These are phyloP conservation scores for Varecia variegata DNA, from an alignment of 2,797 vertebrate species.

Conservation along the genomic window DNA sequence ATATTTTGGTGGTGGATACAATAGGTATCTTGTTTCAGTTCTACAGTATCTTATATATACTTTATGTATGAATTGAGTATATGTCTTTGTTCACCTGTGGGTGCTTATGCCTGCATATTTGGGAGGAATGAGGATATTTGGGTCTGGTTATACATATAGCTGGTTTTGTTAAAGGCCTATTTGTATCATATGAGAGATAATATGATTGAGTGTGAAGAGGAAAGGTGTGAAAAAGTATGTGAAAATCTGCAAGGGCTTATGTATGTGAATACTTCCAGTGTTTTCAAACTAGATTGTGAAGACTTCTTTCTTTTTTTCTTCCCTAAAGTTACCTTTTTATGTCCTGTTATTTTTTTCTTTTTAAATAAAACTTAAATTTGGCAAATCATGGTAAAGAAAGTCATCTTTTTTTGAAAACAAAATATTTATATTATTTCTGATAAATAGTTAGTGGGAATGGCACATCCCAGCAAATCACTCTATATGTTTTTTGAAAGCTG, in stretches of 20 bases:
- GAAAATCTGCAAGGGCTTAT: neutral
- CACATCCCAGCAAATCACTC: neutral
- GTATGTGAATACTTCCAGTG: neutral
- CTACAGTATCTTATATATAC: neutral
- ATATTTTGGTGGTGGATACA: neutral
- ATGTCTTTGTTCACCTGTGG: neutral
- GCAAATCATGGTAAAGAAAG: constrained; percentile 12
- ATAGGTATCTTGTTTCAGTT: neutral
- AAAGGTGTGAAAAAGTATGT: neutral
- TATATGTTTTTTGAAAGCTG: neutral
- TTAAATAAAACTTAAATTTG: constrained; percentile 27
- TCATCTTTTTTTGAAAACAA: neutral
- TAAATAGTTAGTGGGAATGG: constrained; percentile 10
- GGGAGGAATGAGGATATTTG: neutral
- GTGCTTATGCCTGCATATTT: neutral
- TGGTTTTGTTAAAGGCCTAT: constrained; percentile 16
- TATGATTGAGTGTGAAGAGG: neutral
- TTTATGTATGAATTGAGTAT: neutral
- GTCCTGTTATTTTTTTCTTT: neutral
- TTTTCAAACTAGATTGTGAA: neutral
- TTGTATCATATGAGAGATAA: neutral
- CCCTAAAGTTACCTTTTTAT: constrained; percentile 14
- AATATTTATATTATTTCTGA: neutral
- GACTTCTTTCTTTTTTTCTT: neutral
- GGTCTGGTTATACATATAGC: neutral